Percentiles rank a stretch among this genome's conserved stretches.
These are phyloP conservation scores for Macrotrachela quadricornifera DNA, from an alignment of 1,140 invertebrate species.

Conservation along the genomic window DNA sequence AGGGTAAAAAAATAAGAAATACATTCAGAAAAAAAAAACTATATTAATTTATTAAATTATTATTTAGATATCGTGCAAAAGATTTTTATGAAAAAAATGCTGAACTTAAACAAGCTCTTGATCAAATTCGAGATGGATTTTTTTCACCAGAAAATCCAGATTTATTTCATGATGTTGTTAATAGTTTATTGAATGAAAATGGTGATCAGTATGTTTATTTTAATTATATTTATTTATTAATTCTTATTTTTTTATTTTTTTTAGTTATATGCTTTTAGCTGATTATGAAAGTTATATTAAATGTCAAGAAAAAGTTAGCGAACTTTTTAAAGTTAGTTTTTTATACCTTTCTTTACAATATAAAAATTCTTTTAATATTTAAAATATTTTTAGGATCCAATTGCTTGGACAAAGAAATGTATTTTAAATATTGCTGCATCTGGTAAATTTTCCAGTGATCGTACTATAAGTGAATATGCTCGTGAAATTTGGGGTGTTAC, in stretches of 20 bases:
- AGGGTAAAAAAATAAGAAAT: constrained; percentile 31
- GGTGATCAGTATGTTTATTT: constrained; percentile 41
- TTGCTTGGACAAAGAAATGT: constrained; percentile 80
- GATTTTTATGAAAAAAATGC: constrained; percentile 50
- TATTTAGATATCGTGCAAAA: constrained; percentile 56
- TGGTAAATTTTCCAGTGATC: constrained; percentile 84
- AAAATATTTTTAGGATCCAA: constrained; percentile 45
- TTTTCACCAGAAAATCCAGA: constrained; percentile 77
- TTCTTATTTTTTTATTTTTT: not conserved
- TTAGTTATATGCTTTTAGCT: constrained; percentile 62
- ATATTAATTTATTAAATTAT: not conserved
- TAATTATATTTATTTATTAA: not conserved
- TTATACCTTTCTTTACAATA: too few relatives aligned
- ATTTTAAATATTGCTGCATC: constrained; percentile 85
- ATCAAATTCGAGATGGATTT: constrained; percentile 86
- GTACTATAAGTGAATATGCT: constrained; percentile 87
- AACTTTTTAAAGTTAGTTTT: constrained; percentile 53
- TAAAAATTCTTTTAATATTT: too few relatives aligned
- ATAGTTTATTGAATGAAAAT: constrained; percentile 65
- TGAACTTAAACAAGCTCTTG: constrained; percentile 72
- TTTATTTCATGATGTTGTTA: constrained; percentile 66
- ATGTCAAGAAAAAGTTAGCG: constrained; percentile 64
- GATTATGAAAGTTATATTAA: constrained; percentile 85
- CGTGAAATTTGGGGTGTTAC: constrained; percentile 83
- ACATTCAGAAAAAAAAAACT: not conserved